phyloP scores from a whole-genome alignment of 2,797 vertebrate species.

The Phataginus tricuspis region DNA sequence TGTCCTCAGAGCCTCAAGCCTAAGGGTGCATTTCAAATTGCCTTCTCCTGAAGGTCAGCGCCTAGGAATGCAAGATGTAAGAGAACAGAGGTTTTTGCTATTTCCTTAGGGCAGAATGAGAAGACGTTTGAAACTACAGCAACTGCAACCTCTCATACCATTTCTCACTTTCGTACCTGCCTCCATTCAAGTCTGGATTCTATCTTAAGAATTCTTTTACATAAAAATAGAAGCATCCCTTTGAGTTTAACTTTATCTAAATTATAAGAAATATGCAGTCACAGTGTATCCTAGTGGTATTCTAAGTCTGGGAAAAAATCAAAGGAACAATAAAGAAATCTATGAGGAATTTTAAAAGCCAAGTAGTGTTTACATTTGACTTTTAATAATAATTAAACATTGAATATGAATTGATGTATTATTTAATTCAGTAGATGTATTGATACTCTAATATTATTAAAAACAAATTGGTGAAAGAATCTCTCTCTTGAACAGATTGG shows the following conservation, averaged over 20 bases:
- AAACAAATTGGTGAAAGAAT: slow-evolving; percentile 21
- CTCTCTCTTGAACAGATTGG: background rate
- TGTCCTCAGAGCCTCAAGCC: background rate
- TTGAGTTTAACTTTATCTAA: background rate
- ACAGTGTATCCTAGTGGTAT: background rate
- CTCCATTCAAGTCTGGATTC: background rate
- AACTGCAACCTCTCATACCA: background rate
- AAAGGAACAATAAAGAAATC: background rate
- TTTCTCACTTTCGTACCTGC: background rate
- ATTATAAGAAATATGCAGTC: background rate
- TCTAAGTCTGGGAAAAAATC: background rate
- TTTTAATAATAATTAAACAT: background rate
- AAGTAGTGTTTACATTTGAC: background rate
- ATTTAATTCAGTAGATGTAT: background rate
- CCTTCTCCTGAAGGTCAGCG: background rate
- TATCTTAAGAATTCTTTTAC: background rate
- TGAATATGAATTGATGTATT: background rate
- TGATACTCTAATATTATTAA: background rate
- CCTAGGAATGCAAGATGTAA: background rate
- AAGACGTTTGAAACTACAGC: background rate
- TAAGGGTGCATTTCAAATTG: background rate
- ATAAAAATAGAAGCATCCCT: background rate
- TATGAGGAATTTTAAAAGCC: background rate
- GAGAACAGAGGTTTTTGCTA: background rate
- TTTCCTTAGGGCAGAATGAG: background rate